These are phyloP conservation scores for Sceloporus tristichus DNA, from an alignment of 2,113 vertebrate genomes.

Conservation along the genomic window DNA sequence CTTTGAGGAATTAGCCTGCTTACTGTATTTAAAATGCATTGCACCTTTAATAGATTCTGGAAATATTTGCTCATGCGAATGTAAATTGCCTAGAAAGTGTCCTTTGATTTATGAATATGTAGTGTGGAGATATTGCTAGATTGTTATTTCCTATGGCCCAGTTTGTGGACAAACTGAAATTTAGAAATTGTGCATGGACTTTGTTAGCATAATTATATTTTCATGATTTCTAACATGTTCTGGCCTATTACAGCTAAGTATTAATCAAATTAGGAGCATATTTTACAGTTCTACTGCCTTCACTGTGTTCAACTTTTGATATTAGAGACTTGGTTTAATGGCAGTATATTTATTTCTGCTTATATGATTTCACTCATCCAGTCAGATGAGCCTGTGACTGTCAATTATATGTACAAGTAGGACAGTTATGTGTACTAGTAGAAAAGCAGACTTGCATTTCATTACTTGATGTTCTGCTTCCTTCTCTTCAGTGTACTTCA, in stretches of 20 bases:
- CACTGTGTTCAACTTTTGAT: conserved; percentile 59
- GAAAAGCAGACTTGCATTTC: conserved; percentile 57
- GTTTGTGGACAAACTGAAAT: conserved; percentile 61
- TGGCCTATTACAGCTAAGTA: conserved; percentile 21
- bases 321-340: conserved; percentile 59
- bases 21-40: conserved; percentile 83
- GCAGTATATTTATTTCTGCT: conserved; percentile 72
- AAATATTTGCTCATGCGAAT: conserved; percentile 58
- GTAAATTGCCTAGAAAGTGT: conserved; percentile 39
- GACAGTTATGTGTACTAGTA: conserved; percentile 54
- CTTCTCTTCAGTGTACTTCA: conserved; percentile 77
- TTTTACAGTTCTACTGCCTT: conserved; percentile 45
- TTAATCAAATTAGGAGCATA: conserved; percentile 27
- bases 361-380: conserved; percentile 73
- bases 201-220: conserved; percentile 58
- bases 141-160: conserved; percentile 38
- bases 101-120: conserved; percentile 52
- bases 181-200: conserved; percentile 64
- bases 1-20: conserved; percentile 58
- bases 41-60: conserved; percentile 84
- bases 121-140: conserved; percentile 55
- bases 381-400: conserved; percentile 57
- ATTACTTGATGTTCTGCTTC: conserved; percentile 59
- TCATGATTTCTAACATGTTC: conserved; percentile 33
- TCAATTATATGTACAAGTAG: conserved; percentile 42